phyloP scores from a whole-genome alignment of 1,140 invertebrate species.

The Myzus persicae region DNA sequence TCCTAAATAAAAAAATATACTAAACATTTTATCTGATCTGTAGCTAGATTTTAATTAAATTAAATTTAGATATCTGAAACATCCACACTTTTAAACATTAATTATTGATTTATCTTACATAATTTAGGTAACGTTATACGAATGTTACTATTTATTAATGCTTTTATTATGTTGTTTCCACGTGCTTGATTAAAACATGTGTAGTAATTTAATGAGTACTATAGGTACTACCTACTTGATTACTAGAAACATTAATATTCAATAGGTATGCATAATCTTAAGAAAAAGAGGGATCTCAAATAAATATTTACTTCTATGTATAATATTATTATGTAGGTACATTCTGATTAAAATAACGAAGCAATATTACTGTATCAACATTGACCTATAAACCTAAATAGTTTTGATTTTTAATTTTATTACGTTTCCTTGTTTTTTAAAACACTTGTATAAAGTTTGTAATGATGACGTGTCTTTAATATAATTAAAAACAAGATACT shows the following conservation, averaged over 20 bases:
- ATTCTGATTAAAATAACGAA: no score
- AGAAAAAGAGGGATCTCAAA: not conserved
- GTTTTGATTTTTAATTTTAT: no score
- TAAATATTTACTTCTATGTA: not conserved
- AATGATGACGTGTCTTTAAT: no score
- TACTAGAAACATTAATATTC: not conserved
- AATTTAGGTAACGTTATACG: not conserved
- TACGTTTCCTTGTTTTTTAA: no score
- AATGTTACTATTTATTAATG: no score
- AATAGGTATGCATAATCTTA: not conserved
- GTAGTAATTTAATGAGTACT: not conserved
- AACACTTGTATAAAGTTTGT: no score
- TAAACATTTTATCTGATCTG: not conserved
- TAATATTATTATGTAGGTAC: no score
- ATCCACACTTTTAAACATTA: not conserved
- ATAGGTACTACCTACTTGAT: not conserved
- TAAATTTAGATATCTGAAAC: not conserved
- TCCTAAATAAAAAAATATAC: not conserved
- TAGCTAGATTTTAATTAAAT: not conserved
- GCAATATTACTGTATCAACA: no score
- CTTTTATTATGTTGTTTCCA: not conserved
- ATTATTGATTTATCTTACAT: not conserved
- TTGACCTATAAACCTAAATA: no score
- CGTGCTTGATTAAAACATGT: not conserved
- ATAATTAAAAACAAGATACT: no score